Conservation (phyloP, 2,113 vertebrate species). For the Pleuronectes platessa region DNA sequence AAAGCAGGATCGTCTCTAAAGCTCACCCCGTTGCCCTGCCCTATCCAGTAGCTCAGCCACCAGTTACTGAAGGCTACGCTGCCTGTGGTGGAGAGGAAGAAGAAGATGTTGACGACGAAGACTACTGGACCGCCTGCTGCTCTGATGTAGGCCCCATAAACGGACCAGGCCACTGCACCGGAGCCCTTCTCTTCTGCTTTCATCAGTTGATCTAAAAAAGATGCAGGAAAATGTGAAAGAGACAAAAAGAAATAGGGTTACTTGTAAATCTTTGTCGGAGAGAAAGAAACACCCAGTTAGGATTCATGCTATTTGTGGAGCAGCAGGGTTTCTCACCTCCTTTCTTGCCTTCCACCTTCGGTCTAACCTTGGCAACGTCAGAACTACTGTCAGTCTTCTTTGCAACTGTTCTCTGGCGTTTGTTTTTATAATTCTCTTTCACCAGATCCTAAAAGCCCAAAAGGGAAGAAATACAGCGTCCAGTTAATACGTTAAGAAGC, state of each 20-base stretch:
- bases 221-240: not conserved
- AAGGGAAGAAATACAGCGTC: not conserved
- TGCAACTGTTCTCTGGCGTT: conserved; percentile 46
- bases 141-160: conserved; percentile 84
- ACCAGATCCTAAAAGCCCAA: conserved; percentile 72
- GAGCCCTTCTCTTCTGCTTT: conserved; percentile 83
- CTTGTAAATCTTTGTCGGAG: not conserved
- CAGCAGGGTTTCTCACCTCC: conserved; percentile 68
- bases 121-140: conserved; percentile 82
- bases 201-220: conserved; percentile 78
- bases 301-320: not conserved
- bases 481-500: too few species aligned
- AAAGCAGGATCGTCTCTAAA: conserved; percentile 1
- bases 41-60: conserved; percentile 87
- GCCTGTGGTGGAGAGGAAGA: conserved; percentile 84
- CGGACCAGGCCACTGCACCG: conserved; percentile 80
- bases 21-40: conserved; percentile 84
- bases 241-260: not conserved
- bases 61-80: conserved; percentile 85
- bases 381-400: conserved; percentile 31
- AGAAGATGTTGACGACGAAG: conserved; percentile 79
- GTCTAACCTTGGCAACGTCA: conserved; percentile 27
- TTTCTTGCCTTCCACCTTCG: conserved; percentile 59
- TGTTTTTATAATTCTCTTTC: conserved; percentile 80
- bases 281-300: not conserved